Conservation (phyloP, 2,888 invertebrate genomes). For the Tetrapedia diversipes region DNA sequence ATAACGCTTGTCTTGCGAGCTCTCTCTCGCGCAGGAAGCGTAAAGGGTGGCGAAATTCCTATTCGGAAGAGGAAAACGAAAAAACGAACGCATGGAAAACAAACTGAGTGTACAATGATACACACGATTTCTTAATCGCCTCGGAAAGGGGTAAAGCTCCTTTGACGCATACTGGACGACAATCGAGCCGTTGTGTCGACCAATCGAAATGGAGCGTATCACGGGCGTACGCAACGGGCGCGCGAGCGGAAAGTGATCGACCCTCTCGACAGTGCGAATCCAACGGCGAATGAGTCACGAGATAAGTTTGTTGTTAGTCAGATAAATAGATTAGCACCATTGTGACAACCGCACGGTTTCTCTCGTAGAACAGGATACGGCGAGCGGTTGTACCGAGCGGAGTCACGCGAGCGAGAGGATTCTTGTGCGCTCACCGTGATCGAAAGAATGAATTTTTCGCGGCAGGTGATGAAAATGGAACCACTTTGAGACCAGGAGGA, state of each 20-base stretch:
- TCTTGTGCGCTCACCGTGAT: background rate
- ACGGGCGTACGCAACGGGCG: background rate
- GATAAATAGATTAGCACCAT: slow-evolving; percentile 80
- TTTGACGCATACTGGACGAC: background rate
- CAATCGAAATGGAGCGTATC: slow-evolving; percentile 42
- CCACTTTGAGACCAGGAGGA: background rate
- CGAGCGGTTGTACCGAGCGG: background rate
- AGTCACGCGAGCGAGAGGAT: background rate
- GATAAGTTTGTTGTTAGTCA: slow-evolving; percentile 78
- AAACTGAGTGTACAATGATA: too few relatives aligned
- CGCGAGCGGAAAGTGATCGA: slow-evolving; percentile 41
- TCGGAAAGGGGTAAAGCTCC: slow-evolving; percentile 7
- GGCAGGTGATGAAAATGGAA: slow-evolving; percentile 6
- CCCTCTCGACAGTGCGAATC: slow-evolving; percentile 49
- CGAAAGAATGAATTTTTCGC: slow-evolving; percentile 38
- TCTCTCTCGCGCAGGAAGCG: background rate
- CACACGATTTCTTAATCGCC: too few relatives aligned
- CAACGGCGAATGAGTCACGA: slow-evolving; percentile 72
- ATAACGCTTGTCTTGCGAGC: background rate
- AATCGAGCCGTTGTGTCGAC: slow-evolving; percentile 37
- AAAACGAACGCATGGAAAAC: background rate
- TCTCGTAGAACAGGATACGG: slow-evolving; percentile 64
- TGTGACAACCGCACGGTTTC: slow-evolving; percentile 67
- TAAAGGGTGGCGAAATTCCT: background rate
- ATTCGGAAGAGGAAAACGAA: background rate